Percentiles rank a stretch among this genome's conserved stretches.
Evolutionary conservation across 2,888 invertebrate genomes (phyloP).

Genomic region (Carabus problematicus): DNA sequence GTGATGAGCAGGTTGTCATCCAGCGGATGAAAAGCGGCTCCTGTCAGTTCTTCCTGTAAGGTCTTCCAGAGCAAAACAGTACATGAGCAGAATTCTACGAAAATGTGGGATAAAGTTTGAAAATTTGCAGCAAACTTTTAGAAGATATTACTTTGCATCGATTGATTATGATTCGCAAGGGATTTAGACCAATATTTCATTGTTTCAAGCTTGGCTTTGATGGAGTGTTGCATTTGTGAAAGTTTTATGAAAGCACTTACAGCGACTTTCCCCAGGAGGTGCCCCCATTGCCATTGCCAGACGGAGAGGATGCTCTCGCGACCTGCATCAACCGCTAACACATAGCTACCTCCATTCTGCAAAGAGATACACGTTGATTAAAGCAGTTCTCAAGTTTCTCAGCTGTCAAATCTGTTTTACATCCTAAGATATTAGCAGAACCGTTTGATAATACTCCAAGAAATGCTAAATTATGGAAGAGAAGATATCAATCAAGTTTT

Average conservation of each 20-base stretch:
- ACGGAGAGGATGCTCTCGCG: slow-evolving; percentile 89
- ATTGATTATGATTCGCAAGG: no score
- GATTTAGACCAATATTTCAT: no score
- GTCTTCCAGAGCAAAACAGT: slow-evolving; percentile 66
- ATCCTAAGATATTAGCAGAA: not conserved
- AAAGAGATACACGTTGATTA: slow-evolving; percentile 51
- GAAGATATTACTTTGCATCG: no score
- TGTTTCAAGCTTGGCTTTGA: not conserved
- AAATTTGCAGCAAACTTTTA: no score
- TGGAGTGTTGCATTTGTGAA: slow-evolving; percentile 32
- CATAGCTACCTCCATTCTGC: slow-evolving; percentile 89
- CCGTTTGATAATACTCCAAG: no score
- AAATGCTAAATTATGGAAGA: no score
- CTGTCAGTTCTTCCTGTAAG: slow-evolving; percentile 85
- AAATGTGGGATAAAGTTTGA: not conserved
- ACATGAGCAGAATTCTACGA: not conserved
- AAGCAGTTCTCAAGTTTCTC: slow-evolving; percentile 13
- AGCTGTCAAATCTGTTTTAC: not conserved
- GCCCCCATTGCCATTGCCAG: slow-evolving; percentile 96
- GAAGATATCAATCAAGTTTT: no score
- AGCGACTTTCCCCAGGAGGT: slow-evolving; percentile 91
- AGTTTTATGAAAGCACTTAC: slow-evolving; percentile 66
- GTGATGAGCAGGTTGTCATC: slow-evolving; percentile 92
- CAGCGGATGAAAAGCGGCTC: slow-evolving; percentile 88
- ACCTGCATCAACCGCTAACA: slow-evolving; percentile 87